A percentile compares a stretch with the other conserved stretches of the same genome.
Conservation (phyloP, 1,140 invertebrate species). For the Conopomorpha cramerella region DNA sequence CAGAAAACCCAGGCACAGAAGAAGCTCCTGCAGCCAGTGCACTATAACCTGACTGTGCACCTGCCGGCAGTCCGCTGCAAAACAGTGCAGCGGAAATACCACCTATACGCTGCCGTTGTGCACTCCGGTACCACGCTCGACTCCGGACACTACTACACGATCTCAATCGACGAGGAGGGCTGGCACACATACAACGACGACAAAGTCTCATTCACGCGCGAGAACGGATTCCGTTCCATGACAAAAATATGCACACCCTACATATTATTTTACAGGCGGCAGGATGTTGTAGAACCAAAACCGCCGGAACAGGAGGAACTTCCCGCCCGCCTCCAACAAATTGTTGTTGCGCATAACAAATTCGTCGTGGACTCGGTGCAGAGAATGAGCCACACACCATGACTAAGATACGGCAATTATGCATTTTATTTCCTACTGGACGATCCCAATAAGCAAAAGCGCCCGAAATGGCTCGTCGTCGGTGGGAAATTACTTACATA, state of each 20-base stretch:
- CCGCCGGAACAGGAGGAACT: slow-evolving; percentile 21
- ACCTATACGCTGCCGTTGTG: slow-evolving; percentile 80
- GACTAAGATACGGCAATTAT: too few species aligned
- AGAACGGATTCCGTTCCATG: slow-evolving; percentile 66
- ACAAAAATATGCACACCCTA: slow-evolving; percentile 80
- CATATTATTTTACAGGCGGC: slow-evolving; percentile 74
- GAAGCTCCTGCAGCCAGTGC: slow-evolving; percentile 72
- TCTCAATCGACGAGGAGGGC: slow-evolving; percentile 69
- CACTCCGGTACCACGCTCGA: slow-evolving; percentile 82
- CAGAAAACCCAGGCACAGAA: slow-evolving; percentile 71
- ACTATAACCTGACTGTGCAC: slow-evolving; percentile 65
- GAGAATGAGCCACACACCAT: slow-evolving; percentile 19
- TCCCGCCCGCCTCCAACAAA: slow-evolving; percentile 22
- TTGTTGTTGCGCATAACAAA: slow-evolving; percentile 27
- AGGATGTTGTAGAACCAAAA: slow-evolving; percentile 25
- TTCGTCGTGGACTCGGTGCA: slow-evolving; percentile 23
- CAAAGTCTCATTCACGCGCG: slow-evolving; percentile 65
- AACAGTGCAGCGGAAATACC: slow-evolving; percentile 60
- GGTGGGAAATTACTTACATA: too few species aligned
- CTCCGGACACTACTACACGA: slow-evolving; percentile 86
- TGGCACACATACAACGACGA: slow-evolving; percentile 87
- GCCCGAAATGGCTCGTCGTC: too few species aligned
- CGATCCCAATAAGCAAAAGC: too few species aligned
- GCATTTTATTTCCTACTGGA: too few species aligned
- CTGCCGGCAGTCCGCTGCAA: slow-evolving; percentile 52